These are phyloP conservation scores for Chelonia mydas DNA, from an alignment of 2,797 vertebrate species.

Conservation along the genomic window DNA sequence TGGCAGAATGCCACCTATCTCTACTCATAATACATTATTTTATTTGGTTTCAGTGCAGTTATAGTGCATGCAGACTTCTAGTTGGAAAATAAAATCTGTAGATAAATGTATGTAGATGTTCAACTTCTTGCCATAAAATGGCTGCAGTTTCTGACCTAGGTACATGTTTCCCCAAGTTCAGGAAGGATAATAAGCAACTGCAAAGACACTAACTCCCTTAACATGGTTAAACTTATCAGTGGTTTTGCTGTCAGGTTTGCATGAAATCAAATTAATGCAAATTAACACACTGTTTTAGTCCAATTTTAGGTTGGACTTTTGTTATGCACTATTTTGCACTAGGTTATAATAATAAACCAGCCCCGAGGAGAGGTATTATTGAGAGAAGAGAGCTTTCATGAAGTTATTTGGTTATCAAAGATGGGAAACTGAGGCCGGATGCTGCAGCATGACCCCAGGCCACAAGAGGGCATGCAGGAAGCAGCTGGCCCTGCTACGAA, in stretches of 20 bases:
- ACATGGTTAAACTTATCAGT: background rate
- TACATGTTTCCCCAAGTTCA: background rate
- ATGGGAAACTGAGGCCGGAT: background rate
- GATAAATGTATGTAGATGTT: background rate
- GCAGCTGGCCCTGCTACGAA: background rate
- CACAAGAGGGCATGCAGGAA: background rate
- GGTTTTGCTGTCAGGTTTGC: background rate
- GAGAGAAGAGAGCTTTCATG: background rate
- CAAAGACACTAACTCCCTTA: background rate
- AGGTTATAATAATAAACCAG: background rate
- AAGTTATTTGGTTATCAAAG: background rate
- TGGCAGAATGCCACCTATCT: background rate
- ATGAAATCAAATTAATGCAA: background rate
- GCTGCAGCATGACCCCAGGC: background rate
- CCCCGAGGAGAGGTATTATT: background rate
- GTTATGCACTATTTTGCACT: background rate
- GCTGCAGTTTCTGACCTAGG: slow-evolving; percentile 18
- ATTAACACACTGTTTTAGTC: background rate
- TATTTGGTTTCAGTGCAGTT: background rate
- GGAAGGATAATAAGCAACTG: slow-evolving; percentile 34
- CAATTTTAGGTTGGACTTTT: background rate
- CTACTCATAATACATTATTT: background rate
- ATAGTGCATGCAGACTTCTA: background rate
- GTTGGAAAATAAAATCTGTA: background rate
- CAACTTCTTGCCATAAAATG: slow-evolving; percentile 39